Evolutionary conservation across 2,888 invertebrate species (phyloP).

Genomic region (Alviniconcha strummeri): DNA sequence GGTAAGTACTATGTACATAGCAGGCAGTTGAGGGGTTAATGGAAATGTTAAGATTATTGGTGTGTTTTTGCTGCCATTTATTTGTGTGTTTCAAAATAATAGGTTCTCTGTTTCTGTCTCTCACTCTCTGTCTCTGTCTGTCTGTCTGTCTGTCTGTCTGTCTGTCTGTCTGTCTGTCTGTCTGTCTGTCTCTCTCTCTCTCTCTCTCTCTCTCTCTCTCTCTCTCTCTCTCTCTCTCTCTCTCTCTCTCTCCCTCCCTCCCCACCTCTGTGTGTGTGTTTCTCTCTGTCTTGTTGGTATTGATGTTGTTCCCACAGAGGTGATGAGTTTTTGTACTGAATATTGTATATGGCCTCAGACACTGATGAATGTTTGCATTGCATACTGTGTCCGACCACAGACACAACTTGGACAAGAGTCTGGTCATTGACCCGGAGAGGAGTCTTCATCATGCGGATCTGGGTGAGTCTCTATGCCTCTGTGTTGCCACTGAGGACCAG

Average conservation of each 20-base stretch:
- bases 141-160: no score
- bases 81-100: no score
- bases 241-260: not conserved
- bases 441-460: slow-evolving; percentile 83
- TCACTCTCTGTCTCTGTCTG: no score
- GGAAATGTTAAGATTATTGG: no score
- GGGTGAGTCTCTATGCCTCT: slow-evolving; percentile 55
- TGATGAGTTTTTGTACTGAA: no score
- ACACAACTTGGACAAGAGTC: slow-evolving; percentile 70
- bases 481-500: no score
- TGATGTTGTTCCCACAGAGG: no score
- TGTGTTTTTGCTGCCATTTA: no score
- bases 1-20: no score
- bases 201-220: not conserved
- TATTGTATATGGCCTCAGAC: slow-evolving; percentile 46
- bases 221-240: not conserved
- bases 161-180: not conserved
- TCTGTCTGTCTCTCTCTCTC: not conserved
- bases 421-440: slow-evolving; percentile 78
- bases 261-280: no score
- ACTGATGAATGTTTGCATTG: slow-evolving; percentile 31
- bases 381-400: slow-evolving; percentile 41
- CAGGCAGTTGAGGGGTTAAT: no score
- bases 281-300: not conserved
- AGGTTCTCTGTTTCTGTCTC: no score